phyloP scores from a whole-genome alignment of 2,797 vertebrate genomes.

The Tolypeutes matacus region DNA sequence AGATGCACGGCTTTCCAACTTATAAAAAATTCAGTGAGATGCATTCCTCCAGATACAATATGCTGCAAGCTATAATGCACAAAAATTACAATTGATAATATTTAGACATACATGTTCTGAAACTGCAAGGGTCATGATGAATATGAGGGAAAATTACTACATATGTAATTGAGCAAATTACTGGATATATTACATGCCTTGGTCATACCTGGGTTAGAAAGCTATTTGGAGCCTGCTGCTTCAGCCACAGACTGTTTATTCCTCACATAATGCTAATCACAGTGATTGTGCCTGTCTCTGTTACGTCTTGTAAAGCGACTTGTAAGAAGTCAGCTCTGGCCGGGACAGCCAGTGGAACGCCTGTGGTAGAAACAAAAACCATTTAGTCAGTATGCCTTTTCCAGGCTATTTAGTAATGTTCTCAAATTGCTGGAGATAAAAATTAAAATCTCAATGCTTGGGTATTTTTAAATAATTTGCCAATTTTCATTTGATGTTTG shows the following conservation, averaged over 20 bases:
- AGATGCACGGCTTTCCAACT: conserved; percentile 31
- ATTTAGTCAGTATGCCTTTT: conserved; percentile 19
- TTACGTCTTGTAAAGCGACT: conserved; percentile 62
- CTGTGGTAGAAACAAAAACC: neutral
- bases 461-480: conserved; percentile 22
- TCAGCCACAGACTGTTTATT: conserved; percentile 69
- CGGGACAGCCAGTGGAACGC: conserved; percentile 23
- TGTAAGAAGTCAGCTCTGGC: conserved; percentile 64
- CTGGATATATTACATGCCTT: conserved; percentile 42
- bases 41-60: conserved; percentile 34
- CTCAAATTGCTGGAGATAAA: conserved; percentile 24
- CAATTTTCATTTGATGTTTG: conserved; percentile 36
- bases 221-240: conserved; percentile 29
- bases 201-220: conserved; percentile 69
- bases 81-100: conserved; percentile 56
- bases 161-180: conserved; percentile 54
- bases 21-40: conserved; percentile 60
- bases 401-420: neutral
- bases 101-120: conserved; percentile 46
- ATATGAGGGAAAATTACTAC: conserved; percentile 55
- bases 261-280: conserved; percentile 66
- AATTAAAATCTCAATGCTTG: conserved; percentile 33
- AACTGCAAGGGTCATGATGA: conserved; percentile 30
- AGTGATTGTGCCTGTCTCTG: conserved; percentile 46
- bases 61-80: conserved; percentile 17